Conservation (phyloP, 2,797 vertebrate genomes). For the Poliocrania exsul region DNA sequence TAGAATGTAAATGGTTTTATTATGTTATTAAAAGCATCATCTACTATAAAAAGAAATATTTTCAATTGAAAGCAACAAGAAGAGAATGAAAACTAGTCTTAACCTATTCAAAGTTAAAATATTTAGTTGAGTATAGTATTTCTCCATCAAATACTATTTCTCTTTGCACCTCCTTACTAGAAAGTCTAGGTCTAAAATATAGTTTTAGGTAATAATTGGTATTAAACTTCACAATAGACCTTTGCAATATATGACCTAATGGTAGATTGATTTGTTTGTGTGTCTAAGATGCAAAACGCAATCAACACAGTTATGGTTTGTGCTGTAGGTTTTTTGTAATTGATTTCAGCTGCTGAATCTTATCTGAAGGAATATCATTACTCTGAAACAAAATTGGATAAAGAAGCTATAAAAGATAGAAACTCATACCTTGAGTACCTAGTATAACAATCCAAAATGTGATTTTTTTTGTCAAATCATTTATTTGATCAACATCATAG, state of each 20-base stretch:
- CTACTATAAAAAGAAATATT: background rate
- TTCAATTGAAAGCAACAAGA: background rate
- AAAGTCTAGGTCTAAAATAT: background rate
- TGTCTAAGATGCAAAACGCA: slow-evolving; percentile 68
- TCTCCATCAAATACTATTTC: background rate
- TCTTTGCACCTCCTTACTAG: background rate
- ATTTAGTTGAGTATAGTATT: background rate
- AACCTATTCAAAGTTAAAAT: background rate
- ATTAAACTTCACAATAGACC: slow-evolving; percentile 52
- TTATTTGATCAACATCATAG: slow-evolving; percentile 83
- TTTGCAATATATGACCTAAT: slow-evolving; percentile 52
- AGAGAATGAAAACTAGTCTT: background rate
- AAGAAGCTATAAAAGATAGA: slow-evolving; percentile 78
- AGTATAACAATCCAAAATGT: slow-evolving; percentile 76
- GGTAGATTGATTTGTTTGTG: slow-evolving; percentile 38
- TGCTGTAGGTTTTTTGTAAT: slow-evolving; percentile 72
- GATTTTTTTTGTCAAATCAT: slow-evolving; percentile 82
- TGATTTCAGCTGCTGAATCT: slow-evolving; percentile 72
- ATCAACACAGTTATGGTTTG: slow-evolving; percentile 73
- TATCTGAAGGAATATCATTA: slow-evolving; percentile 80
- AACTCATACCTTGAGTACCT: slow-evolving; percentile 81
- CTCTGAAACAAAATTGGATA: slow-evolving; percentile 80
- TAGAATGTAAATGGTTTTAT: background rate
- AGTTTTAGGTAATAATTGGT: background rate
- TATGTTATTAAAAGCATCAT: background rate